A percentile compares a stretch with the other conserved stretches of the same genome.
phyloP scores from a whole-genome alignment of 1,140 invertebrate genomes.

The Epicauta chinensis region DNA sequence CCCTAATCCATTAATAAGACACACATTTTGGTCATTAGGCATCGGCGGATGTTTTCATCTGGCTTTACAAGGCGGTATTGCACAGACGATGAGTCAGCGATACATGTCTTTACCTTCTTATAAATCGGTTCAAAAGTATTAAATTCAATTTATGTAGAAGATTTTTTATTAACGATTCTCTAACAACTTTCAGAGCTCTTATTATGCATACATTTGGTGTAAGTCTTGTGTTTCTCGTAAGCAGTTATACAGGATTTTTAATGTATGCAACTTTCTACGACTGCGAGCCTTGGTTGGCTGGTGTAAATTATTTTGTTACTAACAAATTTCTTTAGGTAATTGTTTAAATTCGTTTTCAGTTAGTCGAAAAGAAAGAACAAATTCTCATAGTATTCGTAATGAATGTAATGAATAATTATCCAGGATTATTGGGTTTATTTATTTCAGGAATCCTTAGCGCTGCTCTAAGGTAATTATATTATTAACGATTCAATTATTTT shows the following conservation, averaged over 20 bases:
- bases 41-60: conserved; percentile 54
- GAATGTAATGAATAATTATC: conserved; percentile 45
- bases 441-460: conserved; percentile 60
- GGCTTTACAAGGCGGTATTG: conserved; percentile 51
- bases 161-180: too few relatives aligned
- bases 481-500: too few relatives aligned
- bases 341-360: too few relatives aligned
- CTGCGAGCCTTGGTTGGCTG: conserved; percentile 61
- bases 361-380: conserved; percentile 45
- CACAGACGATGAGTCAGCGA: conserved; percentile 55
- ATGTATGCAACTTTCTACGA: conserved; percentile 64
- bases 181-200: conserved; percentile 33
- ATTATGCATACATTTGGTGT: conserved; percentile 43
- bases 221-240: conserved; percentile 43
- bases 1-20: conserved; percentile 47
- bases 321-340: too few relatives aligned
- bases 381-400: conserved; percentile 50
- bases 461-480: conserved; percentile 43
- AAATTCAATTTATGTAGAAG: too few relatives aligned
- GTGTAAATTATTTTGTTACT: conserved; percentile 34
- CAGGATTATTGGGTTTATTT: conserved; percentile 56
- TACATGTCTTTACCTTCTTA: conserved; percentile 51
- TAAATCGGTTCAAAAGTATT: conserved; percentile 43
- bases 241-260: conserved; percentile 57
- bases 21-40: conserved; percentile 53